Evolutionary conservation across 2,888 invertebrate species (phyloP), one percentile per base, ranked within the genome.

Genomic region (Mimachlamys varia): DNA sequence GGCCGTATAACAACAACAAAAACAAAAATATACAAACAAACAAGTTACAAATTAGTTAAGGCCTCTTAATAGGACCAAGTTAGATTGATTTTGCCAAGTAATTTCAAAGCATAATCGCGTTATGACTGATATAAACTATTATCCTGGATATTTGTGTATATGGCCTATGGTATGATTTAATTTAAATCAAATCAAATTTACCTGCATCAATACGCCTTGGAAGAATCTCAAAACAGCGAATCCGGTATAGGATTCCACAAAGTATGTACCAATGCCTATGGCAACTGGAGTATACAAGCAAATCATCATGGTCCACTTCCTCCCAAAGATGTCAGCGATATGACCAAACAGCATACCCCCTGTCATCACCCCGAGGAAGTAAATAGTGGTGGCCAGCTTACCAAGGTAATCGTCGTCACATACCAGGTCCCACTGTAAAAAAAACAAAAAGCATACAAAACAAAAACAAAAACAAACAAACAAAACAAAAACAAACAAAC

Each of bases 351-450:
- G 50, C 13, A 95, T 90, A 3, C 95, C 95, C 13, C 95, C 95
- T 19, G 94, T 33, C 95, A 95, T 95, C 19, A 95, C 95, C 7
- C 95, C 95, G 10, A 92, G 87, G 90, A 95, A 95, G 91, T 95
- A 95, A 49, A 95, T 94, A 27, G 95, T 95, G 22, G 94, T 95
- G 22, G 95, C 93, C 91, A 95, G 92, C 44, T 90, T 93, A 13
- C 91, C 90, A 55, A 95, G 91, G 90, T 93, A 91, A 22, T 89
- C 89, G 37, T 92, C 87, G 88, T 93, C 93, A 89, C 95, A 95
- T 22, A 95, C 95, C 55, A 95, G 92, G 90, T 95, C 94, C 94
- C 94, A 95, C 95, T 95, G 94, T 62, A 89, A 92, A 44, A 44
- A 38, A 87, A 27, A 22, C 89, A 87, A 38, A 38, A 0, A 15